A percentile compares a stretch with the other conserved stretches of the same genome.
Conservation (phyloP, 2,797 vertebrate species). For the Gambelia wislizenii region DNA sequence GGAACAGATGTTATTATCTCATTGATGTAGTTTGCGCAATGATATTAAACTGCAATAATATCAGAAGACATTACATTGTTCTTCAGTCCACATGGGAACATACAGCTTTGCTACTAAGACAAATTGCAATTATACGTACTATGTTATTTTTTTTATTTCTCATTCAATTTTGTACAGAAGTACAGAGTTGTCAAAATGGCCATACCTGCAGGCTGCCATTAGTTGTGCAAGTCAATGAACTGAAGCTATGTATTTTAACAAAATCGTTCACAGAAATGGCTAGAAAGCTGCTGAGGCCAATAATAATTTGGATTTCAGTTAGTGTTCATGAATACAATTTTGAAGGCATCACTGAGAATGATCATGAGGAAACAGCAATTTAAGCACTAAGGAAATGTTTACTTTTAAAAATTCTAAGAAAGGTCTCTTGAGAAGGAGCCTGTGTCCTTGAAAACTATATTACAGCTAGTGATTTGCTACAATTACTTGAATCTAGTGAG, state of each 20-base stretch:
- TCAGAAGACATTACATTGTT: neutral
- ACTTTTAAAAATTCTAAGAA: neutral
- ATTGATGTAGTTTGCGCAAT: neutral
- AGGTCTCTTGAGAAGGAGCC: neutral
- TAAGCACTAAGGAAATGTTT: constrained; percentile 14
- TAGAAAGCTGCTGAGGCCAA: neutral
- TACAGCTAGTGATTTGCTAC: neutral
- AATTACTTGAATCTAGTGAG: neutral
- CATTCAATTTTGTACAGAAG: neutral
- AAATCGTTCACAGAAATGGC: neutral
- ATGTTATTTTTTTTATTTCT: constrained; percentile 14
- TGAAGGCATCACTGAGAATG: neutral
- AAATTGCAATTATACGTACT: neutral
- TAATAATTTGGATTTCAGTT: constrained; percentile 19
- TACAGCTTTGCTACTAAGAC: neutral
- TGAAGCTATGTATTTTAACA: neutral
- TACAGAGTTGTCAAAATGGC: neutral
- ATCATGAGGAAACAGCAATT: neutral
- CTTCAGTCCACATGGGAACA: neutral
- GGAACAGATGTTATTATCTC: neutral
- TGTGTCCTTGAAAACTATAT: neutral
- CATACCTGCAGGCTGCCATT: neutral
- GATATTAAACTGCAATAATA: neutral
- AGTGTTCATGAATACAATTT: neutral
- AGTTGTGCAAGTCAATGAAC: neutral